A percentile compares a stretch with the other conserved stretches of the same genome.
Evolutionary conservation across 92 coral and sea anemone species (phyloP).

Genomic region (Parazoanthus swiftii): DNA sequence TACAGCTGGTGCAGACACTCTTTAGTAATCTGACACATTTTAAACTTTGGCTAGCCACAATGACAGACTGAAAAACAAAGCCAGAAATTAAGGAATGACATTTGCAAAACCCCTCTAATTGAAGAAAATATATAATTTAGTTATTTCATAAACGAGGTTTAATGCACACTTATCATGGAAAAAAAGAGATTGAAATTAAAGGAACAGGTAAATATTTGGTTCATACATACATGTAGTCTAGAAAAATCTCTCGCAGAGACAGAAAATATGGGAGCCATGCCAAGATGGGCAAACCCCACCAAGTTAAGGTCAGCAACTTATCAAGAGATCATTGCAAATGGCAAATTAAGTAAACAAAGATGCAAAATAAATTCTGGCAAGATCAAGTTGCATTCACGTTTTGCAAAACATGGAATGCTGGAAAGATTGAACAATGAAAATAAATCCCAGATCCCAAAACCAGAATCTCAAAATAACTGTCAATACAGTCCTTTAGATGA

Average conservation of each 20-base stretch:
- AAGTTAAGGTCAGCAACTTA: constrained; percentile 1
- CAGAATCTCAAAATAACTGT: background rate
- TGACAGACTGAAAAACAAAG: constrained; percentile 5
- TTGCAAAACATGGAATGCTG: constrained; percentile 9
- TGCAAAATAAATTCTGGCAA: background rate
- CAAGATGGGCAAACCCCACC: background rate
- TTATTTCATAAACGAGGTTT: background rate
- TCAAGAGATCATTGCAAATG: constrained; percentile 13
- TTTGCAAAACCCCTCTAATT: constrained; percentile 4
- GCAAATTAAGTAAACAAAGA: background rate
- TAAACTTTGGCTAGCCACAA: constrained; percentile 13
- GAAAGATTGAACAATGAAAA: background rate
- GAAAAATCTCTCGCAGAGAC: background rate
- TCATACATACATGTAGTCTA: too few species aligned
- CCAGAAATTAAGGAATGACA: background rate
- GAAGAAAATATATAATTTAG: background rate
- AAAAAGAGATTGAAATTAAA: background rate
- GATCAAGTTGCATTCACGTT: background rate
- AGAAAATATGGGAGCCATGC: constrained; percentile 10
- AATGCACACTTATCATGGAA: background rate
- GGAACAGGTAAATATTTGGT: too few species aligned
- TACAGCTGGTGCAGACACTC: constrained; percentile 1
- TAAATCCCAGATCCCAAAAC: background rate
- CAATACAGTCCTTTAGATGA: background rate
- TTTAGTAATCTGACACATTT: constrained; percentile 8